Conservation (phyloP, 2,888 invertebrate genomes). For the Agapostemon virescens region DNA sequence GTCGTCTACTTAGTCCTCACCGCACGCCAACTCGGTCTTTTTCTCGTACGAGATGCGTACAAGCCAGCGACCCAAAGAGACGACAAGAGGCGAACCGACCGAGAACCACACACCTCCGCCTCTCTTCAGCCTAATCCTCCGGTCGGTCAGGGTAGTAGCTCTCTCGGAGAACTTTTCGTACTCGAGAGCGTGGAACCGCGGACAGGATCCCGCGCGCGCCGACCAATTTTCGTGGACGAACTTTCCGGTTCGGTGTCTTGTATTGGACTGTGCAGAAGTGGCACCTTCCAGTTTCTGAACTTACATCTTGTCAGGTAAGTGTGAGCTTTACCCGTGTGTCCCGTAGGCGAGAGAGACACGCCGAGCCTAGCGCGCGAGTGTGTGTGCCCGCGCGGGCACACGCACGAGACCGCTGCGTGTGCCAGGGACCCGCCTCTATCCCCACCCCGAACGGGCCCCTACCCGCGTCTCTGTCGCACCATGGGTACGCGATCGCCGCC, state of each 20-base stretch:
- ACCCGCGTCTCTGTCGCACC: neutral
- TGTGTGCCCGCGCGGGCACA: conserved; percentile 28
- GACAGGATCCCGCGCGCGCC: neutral
- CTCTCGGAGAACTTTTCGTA: too few relatives aligned
- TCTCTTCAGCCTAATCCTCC: neutral
- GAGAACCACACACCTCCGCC: neutral
- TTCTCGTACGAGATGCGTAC: neutral
- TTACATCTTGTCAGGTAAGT: conserved; percentile 80
- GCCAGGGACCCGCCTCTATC: conserved; percentile 66
- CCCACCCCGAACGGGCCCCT: conserved; percentile 47
- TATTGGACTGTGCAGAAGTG: conserved; percentile 80
- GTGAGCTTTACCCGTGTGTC: conserved; percentile 77
- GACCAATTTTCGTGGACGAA: conserved; percentile 71
- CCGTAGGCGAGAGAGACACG: conserved; percentile 53
- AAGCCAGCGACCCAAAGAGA: neutral
- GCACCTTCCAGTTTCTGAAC: conserved; percentile 80
- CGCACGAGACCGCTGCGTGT: conserved; percentile 44
- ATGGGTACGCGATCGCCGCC: conserved; percentile 50
- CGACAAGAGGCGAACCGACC: neutral
- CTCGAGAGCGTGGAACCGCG: neutral
- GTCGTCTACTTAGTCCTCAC: conserved; percentile 23
- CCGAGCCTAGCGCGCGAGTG: conserved; percentile 20
- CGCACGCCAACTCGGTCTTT: conserved; percentile 1
- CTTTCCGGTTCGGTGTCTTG: conserved; percentile 80
- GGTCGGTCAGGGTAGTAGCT: neutral